Evolutionary conservation across 2,113 vertebrate genomes (phyloP), one percentile per base, ranked within the genome.

Genomic region (Cairina moschata): DNA sequence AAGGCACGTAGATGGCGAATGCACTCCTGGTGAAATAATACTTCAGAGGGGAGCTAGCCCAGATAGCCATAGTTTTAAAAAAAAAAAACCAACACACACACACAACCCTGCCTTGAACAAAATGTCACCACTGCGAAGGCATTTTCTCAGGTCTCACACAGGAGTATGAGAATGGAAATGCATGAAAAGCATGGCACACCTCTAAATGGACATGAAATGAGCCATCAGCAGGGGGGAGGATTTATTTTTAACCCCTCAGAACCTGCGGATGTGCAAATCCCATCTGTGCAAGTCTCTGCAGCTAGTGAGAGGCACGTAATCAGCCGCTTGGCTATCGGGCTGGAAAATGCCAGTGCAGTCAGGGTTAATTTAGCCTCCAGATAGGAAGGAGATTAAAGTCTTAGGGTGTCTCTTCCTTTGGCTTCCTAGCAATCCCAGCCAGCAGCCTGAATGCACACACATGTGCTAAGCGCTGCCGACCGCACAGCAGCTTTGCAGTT

Each of bases 201-300:
- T 96, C 91, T 96, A 96, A 90, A 97, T 88, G 90, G 96, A 75
- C 90, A 96, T 81, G 18, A 84, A 91, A 93, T 67, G 63, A 83
- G 80, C 83, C 75, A 75, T 40, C 1, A 1, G 76, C 0, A 0
- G 79, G 76, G 66, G 31, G 79, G 56, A n/a, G 69, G 86, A 68
- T 69, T 89, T 94, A 69, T 91, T 92, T 96, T 94, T 96, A 95
- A 95, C 77, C 58, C 88, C 54, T 76, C 23, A 34, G 73, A 72
- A 77, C 2, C 31, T 81, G 58, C 69, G 75, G 92, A 92, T 91
- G 83, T 92, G 88, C 79, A 71, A 88, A 36, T 11, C 23, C 55
- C 6, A 1, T 1, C 14, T 29, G 58, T 36, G 44, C 58, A 16
- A 54, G 75, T 62, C 60, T 56, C n/a, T 1, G 5, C 44, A 69